phyloP scores from a whole-genome alignment of 1,140 invertebrate species.

The Zophobas atratus region DNA sequence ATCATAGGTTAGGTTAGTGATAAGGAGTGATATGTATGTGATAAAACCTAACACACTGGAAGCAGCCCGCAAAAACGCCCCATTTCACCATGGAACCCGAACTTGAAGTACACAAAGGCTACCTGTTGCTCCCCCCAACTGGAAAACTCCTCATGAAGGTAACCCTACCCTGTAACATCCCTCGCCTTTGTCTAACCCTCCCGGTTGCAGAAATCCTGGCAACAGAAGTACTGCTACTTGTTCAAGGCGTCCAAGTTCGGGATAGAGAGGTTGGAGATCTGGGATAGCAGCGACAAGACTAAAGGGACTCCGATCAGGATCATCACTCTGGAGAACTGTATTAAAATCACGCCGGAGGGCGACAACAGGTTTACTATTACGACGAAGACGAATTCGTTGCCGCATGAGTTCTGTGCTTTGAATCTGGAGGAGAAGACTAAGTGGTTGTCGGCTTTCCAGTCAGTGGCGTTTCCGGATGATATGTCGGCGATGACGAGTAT shows the following conservation, averaged over 20 bases:
- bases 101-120: constrained; percentile 77
- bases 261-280: constrained; percentile 87
- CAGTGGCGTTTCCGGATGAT: constrained; percentile 85
- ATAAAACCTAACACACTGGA: background rate
- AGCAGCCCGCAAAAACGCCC: background rate
- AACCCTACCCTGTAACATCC: constrained; percentile 48
- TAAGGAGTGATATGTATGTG: constrained; percentile 35
- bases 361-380: constrained; percentile 77
- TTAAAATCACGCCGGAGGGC: constrained; percentile 83
- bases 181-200: constrained; percentile 49
- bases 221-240: constrained; percentile 83
- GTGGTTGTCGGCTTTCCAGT: constrained; percentile 85
- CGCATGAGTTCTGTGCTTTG: constrained; percentile 80
- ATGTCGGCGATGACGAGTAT: constrained; percentile 74
- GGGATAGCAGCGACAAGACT: constrained; percentile 82
- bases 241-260: constrained; percentile 88
- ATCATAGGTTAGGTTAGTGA: constrained; percentile 34
- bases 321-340: constrained; percentile 87
- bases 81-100: constrained; percentile 76
- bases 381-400: constrained; percentile 81
- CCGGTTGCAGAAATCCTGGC: constrained; percentile 81
- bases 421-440: constrained; percentile 81
- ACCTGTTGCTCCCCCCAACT: constrained; percentile 79
- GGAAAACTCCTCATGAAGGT: constrained; percentile 75
- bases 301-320: constrained; percentile 80